Percentiles rank a stretch among this genome's conserved stretches.
Conservation (phyloP, 2,888 invertebrate genomes). For the Gastrophysa polygoni region DNA sequence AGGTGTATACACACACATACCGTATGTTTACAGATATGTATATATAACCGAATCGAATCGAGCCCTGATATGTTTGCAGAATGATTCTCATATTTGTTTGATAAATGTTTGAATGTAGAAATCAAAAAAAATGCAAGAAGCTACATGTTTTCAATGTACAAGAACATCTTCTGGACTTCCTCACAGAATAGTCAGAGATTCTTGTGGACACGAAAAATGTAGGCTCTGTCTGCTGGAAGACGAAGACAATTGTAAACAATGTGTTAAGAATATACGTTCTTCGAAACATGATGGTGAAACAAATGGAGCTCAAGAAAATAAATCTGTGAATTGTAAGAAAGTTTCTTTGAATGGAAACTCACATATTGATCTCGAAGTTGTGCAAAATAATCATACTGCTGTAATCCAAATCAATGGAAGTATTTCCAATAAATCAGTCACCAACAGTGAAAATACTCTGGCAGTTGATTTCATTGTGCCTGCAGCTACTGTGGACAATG, state of each 20-base stretch:
- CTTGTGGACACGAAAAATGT: conserved; percentile 79
- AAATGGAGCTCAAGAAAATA: conserved; percentile 3
- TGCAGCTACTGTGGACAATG: background rate
- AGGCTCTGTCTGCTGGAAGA: conserved; percentile 73
- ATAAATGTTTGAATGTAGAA: background rate
- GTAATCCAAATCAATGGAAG: conserved; percentile 51
- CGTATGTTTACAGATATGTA: too few relatives aligned
- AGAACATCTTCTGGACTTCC: conserved; percentile 63
- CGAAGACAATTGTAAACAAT: conserved; percentile 68
- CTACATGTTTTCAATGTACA: conserved; percentile 62
- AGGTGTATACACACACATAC: too few relatives aligned
- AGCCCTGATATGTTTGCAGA: too few relatives aligned
- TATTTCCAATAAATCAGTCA: conserved; percentile 20
- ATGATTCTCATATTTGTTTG: too few relatives aligned
- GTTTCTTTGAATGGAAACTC: conserved; percentile 26
- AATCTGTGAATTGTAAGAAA: conserved; percentile 18
- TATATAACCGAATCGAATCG: too few relatives aligned
- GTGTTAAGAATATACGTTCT: conserved; percentile 45
- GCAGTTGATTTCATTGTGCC: background rate
- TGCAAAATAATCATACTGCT: conserved; percentile 42
- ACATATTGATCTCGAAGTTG: conserved; percentile 36
- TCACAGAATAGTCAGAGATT: conserved; percentile 72
- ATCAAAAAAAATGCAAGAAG: conserved; percentile 26
- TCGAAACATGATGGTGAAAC: background rate
- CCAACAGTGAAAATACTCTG: conserved; percentile 14